Percentiles rank a stretch among this genome's conserved stretches.
Evolutionary conservation across 1,140 invertebrate genomes (phyloP).

Genomic region (Brachionus angularis): DNA sequence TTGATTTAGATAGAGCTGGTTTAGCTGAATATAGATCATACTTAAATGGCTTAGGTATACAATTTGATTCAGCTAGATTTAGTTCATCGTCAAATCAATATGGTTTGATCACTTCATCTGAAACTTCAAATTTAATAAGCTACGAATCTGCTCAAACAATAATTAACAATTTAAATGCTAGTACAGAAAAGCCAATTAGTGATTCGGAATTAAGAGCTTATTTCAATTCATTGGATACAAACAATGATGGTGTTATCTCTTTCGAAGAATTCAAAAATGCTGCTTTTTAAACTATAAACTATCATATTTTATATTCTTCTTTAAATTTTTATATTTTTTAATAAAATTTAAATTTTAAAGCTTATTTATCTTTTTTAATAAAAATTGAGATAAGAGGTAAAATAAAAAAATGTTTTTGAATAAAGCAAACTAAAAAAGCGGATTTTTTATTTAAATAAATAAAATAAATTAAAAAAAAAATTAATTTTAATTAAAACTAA

Average conservation of each 20-base stretch:
- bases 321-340: too few relatives aligned
- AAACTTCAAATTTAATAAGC: not conserved
- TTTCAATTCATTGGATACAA: slow-evolving; percentile 25
- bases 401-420: too few relatives aligned
- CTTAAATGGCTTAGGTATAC: not conserved
- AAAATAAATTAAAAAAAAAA: too few relatives aligned
- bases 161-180: not conserved
- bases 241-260: not conserved
- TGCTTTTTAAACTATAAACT: too few relatives aligned
- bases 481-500: too few relatives aligned
- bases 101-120: not conserved
- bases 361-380: too few relatives aligned
- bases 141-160: not conserved
- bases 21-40: slow-evolving; percentile 6
- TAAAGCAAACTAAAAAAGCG: too few relatives aligned
- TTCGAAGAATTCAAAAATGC: slow-evolving; percentile 14
- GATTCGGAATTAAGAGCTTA: slow-evolving; percentile 16
- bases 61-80: too few relatives aligned
- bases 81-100: not conserved
- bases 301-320: too few relatives aligned
- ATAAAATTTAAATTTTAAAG: too few relatives aligned
- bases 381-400: too few relatives aligned
- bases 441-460: too few relatives aligned
- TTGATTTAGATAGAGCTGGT: slow-evolving; percentile 23
- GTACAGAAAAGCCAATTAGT: not conserved